These are phyloP conservation scores for Potorous gilbertii DNA, from an alignment of 2,797 vertebrate species.

Conservation along the genomic window DNA sequence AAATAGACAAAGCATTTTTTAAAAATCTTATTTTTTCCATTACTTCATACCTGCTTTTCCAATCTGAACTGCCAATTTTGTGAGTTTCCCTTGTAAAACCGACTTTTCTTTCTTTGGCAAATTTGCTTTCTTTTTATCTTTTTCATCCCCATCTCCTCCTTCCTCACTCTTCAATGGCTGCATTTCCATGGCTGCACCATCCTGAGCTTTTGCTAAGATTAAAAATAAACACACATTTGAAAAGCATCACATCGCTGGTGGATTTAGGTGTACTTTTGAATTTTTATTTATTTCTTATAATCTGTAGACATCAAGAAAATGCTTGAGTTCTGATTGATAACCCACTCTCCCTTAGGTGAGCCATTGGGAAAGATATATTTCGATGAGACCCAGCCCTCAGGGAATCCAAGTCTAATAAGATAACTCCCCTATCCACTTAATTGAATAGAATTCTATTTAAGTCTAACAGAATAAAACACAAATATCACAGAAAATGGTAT, in stretches of 20 bases:
- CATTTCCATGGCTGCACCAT: constrained; percentile 99
- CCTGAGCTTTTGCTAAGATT: constrained; percentile 95
- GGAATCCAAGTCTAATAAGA: not conserved
- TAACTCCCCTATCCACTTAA: too few relatives aligned
- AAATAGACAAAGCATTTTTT: not conserved
- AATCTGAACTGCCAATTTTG: constrained; percentile 98
- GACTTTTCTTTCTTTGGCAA: constrained; percentile 99
- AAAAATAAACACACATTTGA: constrained; percentile 39
- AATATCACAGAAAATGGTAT: not conserved
- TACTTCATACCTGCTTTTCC: constrained; percentile 94
- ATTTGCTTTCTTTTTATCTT: constrained; percentile 95
- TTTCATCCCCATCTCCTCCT: constrained; percentile 90
- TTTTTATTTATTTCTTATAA: constrained; percentile 35
- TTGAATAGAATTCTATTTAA: not conserved
- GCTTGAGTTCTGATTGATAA: not conserved
- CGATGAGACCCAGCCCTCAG: not conserved
- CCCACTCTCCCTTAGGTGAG: not conserved
- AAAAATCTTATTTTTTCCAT: constrained; percentile 17
- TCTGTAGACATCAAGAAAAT: constrained; percentile 1
- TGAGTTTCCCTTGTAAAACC: constrained; percentile 98
- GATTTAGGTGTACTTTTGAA: constrained; percentile 9
- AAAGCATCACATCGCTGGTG: not conserved
- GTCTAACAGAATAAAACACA: not conserved
- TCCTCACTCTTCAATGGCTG: constrained; percentile 98
- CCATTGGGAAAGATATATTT: not conserved